Conservation (phyloP, 2,888 invertebrate genomes). For the Cataglyphis cursor region DNA sequence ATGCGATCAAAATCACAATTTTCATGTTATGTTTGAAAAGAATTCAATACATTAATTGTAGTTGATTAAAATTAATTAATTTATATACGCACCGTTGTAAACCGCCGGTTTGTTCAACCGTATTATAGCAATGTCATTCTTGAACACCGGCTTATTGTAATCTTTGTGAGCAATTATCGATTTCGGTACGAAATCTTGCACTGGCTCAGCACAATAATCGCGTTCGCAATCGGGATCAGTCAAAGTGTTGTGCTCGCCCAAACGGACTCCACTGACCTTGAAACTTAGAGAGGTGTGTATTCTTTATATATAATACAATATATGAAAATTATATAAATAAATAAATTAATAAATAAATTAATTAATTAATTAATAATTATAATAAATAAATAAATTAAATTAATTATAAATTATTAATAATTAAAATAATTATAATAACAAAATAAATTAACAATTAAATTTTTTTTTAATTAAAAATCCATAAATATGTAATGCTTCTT, state of each 20-base stretch:
- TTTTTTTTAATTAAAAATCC: neutral
- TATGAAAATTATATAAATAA: neutral
- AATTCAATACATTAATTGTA: neutral
- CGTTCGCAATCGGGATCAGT: constrained; percentile 76
- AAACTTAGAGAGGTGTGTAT: constrained; percentile 64
- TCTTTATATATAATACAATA: neutral
- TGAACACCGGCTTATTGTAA: constrained; percentile 63
- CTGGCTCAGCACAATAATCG: constrained; percentile 73
- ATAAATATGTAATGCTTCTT: neutral
- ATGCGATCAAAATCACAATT: neutral
- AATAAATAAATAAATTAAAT: neutral
- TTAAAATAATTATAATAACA: neutral
- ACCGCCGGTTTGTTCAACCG: constrained; percentile 79
- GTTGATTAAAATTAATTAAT: neutral
- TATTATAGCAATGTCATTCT: constrained; percentile 78
- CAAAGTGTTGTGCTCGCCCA: constrained; percentile 77
- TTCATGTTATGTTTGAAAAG: neutral
- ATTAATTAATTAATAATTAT: neutral
- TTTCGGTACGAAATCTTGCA: constrained; percentile 75
- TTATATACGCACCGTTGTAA: constrained; percentile 80
- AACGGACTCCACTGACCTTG: constrained; percentile 71
- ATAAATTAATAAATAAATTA: neutral
- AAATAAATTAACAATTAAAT: neutral
- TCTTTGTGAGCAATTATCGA: constrained; percentile 68
- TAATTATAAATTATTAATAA: neutral